These are phyloP conservation scores for Musca domestica DNA, from an alignment of 1,140 invertebrate species.

Conservation along the genomic window DNA sequence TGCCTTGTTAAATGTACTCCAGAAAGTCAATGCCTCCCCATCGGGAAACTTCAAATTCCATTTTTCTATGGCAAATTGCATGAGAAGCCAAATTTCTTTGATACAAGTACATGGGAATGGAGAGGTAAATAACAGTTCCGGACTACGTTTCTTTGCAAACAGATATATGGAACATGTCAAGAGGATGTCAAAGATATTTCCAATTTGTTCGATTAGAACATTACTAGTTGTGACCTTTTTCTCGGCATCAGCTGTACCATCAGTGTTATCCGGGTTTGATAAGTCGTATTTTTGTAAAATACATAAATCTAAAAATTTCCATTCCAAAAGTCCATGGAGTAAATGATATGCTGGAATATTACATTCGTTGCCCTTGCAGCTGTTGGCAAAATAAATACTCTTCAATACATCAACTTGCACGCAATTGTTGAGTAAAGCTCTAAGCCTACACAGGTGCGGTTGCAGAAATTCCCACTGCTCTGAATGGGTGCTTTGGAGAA, in stretches of 20 bases:
- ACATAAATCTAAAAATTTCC: conserved; percentile 45
- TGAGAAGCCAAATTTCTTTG: conserved; percentile 45
- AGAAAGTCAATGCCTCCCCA: conserved; percentile 30
- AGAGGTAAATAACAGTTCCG: conserved; percentile 37
- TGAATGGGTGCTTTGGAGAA: conserved; percentile 28
- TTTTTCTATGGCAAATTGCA: conserved; percentile 28
- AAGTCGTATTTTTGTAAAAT: conserved; percentile 29
- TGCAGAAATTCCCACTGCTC: conserved; percentile 24
- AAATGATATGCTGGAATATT: conserved; percentile 45
- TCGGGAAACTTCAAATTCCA: neutral
- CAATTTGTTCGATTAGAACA: conserved; percentile 31
- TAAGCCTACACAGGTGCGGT: conserved; percentile 21
- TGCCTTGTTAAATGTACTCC: conserved; percentile 39
- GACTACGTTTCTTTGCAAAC: conserved; percentile 34
- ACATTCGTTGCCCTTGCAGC: conserved; percentile 48
- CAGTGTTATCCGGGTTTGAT: no score
- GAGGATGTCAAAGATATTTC: conserved; percentile 37
- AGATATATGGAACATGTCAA: conserved; percentile 35
- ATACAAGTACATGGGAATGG: conserved; percentile 47
- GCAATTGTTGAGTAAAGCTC: conserved; percentile 35
- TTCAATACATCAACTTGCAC: conserved; percentile 38
- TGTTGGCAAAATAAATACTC: conserved; percentile 42
- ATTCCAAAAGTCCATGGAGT: conserved; percentile 47
- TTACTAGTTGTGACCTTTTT: neutral
- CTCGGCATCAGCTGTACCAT: neutral